phyloP scores from a whole-genome alignment of 2,888 invertebrate genomes.

The Polia nebulosa region DNA sequence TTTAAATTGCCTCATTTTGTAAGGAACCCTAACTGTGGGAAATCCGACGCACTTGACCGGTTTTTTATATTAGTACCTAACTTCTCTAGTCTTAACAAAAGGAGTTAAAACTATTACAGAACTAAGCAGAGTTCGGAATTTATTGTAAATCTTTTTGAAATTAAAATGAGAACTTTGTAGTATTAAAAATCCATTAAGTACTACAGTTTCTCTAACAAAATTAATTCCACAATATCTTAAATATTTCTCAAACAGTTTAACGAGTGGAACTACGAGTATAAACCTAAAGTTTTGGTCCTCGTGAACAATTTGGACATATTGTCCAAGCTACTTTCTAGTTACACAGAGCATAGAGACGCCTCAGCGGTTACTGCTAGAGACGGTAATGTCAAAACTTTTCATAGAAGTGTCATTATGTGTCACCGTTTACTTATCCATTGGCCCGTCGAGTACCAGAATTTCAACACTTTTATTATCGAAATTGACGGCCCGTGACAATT shows the following conservation, averaged over 20 bases:
- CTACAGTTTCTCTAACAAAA: not conserved
- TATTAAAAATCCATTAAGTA: slow-evolving; percentile 7
- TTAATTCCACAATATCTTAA: slow-evolving; percentile 30
- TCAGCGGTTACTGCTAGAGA: not conserved
- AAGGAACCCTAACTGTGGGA: no score
- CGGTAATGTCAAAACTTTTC: not conserved
- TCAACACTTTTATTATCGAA: no score
- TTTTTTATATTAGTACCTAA: no score
- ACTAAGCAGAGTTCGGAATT: not conserved
- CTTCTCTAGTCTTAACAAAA: no score
- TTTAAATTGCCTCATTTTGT: no score
- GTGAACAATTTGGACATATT: slow-evolving; percentile 38
- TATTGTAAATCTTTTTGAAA: not conserved
- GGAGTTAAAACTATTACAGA: no score
- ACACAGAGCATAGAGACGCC: not conserved
- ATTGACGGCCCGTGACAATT: not conserved
- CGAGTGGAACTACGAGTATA: slow-evolving; percentile 40
- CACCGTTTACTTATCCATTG: no score
- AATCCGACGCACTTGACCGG: no score
- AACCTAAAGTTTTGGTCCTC: slow-evolving; percentile 41
- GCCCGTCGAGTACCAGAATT: no score
- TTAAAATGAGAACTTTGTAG: not conserved
- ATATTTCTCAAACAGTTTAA: slow-evolving; percentile 40
- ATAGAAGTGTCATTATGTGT: not conserved
- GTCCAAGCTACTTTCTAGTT: slow-evolving; percentile 46